Evolutionary conservation across 1,140 invertebrate genomes (phyloP).

Genomic region (Drosophila baimaii): DNA sequence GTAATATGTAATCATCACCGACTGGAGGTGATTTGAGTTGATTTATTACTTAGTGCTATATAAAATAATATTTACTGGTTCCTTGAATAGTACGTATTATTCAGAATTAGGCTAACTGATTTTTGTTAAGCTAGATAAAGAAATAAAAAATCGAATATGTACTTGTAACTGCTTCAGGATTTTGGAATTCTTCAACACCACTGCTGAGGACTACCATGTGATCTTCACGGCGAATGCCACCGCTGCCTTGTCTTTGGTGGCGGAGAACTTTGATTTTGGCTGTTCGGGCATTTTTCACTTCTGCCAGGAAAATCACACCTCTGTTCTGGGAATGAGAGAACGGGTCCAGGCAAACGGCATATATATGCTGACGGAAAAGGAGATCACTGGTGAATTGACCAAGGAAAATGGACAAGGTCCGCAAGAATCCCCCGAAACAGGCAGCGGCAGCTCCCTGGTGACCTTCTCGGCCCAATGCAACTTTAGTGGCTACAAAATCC

Average conservation of each 20-base stretch:
- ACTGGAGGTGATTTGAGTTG: too few relatives aligned
- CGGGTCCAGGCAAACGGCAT: conserved; percentile 85
- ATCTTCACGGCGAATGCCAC: conserved; percentile 97
- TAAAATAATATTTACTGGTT: too few relatives aligned
- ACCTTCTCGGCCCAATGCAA: conserved; percentile 97
- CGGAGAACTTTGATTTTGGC: conserved; percentile 91
- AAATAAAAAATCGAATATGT: too few relatives aligned
- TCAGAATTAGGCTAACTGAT: too few relatives aligned
- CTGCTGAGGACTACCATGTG: conserved; percentile 91
- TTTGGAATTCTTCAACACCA: conserved; percentile 93
- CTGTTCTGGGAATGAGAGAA: conserved; percentile 95
- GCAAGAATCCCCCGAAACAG: too few relatives aligned
- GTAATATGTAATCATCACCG: too few relatives aligned
- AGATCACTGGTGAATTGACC: conserved; percentile 69
- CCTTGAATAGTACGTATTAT: too few relatives aligned
- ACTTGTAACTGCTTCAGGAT: conserved; percentile 86
- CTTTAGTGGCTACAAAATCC: conserved; percentile 96
- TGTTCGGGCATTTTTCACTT: conserved; percentile 90
- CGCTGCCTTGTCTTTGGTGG: conserved; percentile 91
- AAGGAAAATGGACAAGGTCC: background rate
- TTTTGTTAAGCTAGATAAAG: too few relatives aligned
- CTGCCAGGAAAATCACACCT: conserved; percentile 96
- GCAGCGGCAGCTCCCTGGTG: conserved; percentile 88
- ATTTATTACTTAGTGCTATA: too few relatives aligned
- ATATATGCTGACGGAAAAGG: conserved; percentile 85